A percentile compares a stretch with the other conserved stretches of the same genome.
phyloP scores from a whole-genome alignment of 92 coral and sea anemone species.

The Phymanthus crucifer region DNA sequence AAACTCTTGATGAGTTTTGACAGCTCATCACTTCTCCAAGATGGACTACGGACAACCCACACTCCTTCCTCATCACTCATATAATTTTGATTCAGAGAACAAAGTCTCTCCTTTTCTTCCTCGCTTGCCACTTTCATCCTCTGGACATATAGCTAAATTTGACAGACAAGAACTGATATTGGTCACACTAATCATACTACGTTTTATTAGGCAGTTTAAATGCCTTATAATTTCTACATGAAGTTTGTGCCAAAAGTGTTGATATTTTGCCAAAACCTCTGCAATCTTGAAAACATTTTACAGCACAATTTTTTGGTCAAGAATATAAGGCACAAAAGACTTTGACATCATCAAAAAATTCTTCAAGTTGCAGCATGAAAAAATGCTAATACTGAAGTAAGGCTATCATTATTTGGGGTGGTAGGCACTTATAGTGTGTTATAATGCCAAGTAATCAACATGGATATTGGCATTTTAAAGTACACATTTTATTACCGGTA shows the following conservation, averaged over 20 bases:
- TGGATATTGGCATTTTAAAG: not conserved
- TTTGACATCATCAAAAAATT: not conserved
- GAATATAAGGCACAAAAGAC: too few species aligned
- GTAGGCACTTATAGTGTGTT: not conserved
- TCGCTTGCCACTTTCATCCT: conserved; percentile 23
- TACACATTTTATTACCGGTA: not conserved
- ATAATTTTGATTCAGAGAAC: not conserved
- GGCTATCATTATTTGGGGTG: not conserved
- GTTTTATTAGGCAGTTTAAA: not conserved
- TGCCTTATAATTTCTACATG: not conserved
- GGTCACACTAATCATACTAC: not conserved
- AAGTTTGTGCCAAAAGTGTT: too few species aligned
- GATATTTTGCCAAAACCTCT: too few species aligned
- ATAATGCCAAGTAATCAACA: not conserved
- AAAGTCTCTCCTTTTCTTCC: conserved; percentile 13
- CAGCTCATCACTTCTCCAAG: conserved; percentile 28
- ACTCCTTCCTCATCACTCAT: conserved; percentile 34
- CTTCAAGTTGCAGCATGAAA: not conserved
- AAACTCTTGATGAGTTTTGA: not conserved
- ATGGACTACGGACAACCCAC: conserved; percentile 18
- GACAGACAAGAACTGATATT: not conserved
- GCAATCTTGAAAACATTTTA: too few species aligned
- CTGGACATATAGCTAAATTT: conserved; percentile 19
- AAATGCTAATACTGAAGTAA: not conserved
- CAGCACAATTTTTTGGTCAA: not conserved